Conservation (phyloP, 2,113 vertebrate genomes). For the Dipodomys spectabilis region DNA sequence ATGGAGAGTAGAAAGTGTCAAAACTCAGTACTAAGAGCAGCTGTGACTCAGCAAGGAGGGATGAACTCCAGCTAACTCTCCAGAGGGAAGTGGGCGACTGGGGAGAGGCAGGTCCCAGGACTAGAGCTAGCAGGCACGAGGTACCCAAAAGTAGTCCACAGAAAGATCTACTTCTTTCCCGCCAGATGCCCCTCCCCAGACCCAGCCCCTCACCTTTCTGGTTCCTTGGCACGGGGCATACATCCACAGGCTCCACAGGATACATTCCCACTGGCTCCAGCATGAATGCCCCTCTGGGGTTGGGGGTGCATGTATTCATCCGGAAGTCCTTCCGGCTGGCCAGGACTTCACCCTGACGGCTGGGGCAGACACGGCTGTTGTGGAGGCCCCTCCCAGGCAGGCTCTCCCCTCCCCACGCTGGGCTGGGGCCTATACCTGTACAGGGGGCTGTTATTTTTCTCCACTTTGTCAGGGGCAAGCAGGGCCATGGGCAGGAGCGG, state of each 20-base stretch:
- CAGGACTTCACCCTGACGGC: constrained; percentile 90
- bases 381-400: not conserved
- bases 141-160: not conserved
- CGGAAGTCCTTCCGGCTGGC: constrained; percentile 94
- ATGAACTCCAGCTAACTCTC: not conserved
- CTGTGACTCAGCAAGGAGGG: not conserved
- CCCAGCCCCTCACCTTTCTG: constrained; percentile 51
- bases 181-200: too few relatives aligned
- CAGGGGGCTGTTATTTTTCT: constrained; percentile 91
- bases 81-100: not conserved
- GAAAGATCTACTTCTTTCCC: not conserved
- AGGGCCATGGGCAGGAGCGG: constrained; percentile 91
- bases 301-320: constrained; percentile 89
- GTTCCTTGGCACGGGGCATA: constrained; percentile 15
- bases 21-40: not conserved
- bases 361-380: constrained; percentile 58
- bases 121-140: not conserved
- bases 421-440: constrained; percentile 87
- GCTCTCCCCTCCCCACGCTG: fast-evolving
- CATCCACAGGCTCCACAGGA: not conserved
- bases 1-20: not conserved
- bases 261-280: constrained; percentile 82
- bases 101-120: not conserved
- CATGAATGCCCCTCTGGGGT: constrained; percentile 86
- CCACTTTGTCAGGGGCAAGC: constrained; percentile 88